Base-by-base conservation (phyloP, 2,113 vertebrate genomes). In the Climacteris rufus region DNA sequence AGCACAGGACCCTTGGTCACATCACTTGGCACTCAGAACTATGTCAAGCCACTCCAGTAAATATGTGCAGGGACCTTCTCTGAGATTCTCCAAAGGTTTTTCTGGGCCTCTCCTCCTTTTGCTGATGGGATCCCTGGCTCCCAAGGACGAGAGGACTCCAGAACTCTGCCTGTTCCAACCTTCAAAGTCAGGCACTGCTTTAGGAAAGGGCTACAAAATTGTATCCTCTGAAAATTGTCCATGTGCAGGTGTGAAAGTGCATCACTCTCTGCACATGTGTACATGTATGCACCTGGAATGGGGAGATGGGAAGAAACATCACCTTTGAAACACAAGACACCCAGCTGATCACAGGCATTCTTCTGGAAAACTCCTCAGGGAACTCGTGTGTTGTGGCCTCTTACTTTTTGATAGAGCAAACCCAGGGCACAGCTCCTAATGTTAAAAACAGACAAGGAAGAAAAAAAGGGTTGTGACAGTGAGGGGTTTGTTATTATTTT, bases 261-360 rank as follows among this genome's bases (percentile, higher is more conserved):
- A 20, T 33, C 0, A 0, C 53, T 77, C 5, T 39, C 64, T 71
- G 39, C 45, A 68, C 1, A 0, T 10, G 6, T 37, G 27, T 37
- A 18, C n/a, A 28, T 0, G 0, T 24, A 30, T 0, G 0, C n/a
- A 52, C 57, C 23, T 68, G 76, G 44, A 69, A 64, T 0, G 1
- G 13, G 21, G 53, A 72, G 35, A 64, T 0, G 0, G 30, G 30
- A 42, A 23, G 35, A 64, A 84, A 78, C 8, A 5, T 54, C 42
- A 16, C 17, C 40, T 82, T 47, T 9, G 6, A 57, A 80, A 60
- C 37, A 14, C 70, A 14, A 21, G 83, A 20, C 7, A 17, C 13
- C 4, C 70, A 60, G 8, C 37, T 33, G 33, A 52, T 52, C 31
- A 11, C 45, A 47, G 31, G 11, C 21, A 15, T 42, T 76, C 35